Evolutionary conservation across 2,113 vertebrate genomes (phyloP), one percentile per base, ranked within the genome.

Genomic region (Microcebus lehilahytsara): DNA sequence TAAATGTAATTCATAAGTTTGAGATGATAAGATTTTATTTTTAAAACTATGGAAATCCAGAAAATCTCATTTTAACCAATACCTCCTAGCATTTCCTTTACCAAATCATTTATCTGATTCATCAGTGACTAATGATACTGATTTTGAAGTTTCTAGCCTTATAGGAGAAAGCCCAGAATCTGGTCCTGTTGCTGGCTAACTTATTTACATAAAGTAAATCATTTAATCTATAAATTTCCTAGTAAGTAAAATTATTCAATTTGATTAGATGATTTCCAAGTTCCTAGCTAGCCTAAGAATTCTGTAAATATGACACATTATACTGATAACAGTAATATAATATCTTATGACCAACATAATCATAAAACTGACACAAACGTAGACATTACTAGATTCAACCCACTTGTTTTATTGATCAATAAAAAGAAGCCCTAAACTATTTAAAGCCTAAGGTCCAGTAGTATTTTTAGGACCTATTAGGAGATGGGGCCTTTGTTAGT

Each of bases 1-100:
- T 69, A 87, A 83, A 93, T 90, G n/a, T 8, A 86, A 91, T 42
- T 84, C 53, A 85, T 6, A 81, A 71, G 2, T 89, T 85, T 37
- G 4, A 23, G 3, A 10, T 85, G 53, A 71, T 2, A 77, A 53
- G 5, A 49, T 83, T 85, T 91, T 6, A 91, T 23, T 89, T 95
- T 97, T 72, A 62, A 87, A 84, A 84, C 58, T 77, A 78, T 23
- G 81, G 62, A 64, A 95, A 74, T 92, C 40, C 64, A 67, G 37
- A 20, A 91, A 97, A 91, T 91, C 13, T 95, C 53, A 78, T 89
- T 91, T 94, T 89, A 93, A 85, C 37, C 12, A 78, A 78, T 79
- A 83, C 3, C 53, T 74, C 10, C 5, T 77, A 75, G 27, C 2
- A 30, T 93, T 90, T 75, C 30, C 56, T 25, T 89, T 89, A 72